phyloP scores from a whole-genome alignment of 2,888 invertebrate genomes.

The Pherbina coryleti region DNA sequence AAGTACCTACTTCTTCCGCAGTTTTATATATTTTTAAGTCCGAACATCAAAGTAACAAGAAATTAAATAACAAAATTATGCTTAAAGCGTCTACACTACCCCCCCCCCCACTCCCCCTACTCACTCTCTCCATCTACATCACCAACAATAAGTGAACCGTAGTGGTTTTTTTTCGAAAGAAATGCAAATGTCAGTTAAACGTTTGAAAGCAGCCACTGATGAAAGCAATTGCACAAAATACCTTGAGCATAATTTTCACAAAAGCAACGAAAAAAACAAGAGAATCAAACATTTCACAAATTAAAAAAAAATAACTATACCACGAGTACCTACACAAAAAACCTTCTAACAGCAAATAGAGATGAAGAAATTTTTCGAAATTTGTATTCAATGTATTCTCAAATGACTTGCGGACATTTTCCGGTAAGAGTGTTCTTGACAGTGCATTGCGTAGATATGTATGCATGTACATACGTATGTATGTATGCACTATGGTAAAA shows the following conservation, averaged over 20 bases:
- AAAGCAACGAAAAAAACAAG: not conserved
- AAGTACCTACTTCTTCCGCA: no score
- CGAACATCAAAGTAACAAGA: no score
- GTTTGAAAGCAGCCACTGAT: slow-evolving; percentile 7
- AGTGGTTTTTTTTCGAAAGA: not conserved
- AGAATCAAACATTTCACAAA: not conserved
- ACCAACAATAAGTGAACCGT: no score
- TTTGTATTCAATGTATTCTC: slow-evolving; percentile 53
- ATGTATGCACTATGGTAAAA: not conserved
- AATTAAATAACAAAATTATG: no score
- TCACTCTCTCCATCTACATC: no score
- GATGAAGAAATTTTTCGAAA: slow-evolving; percentile 38
- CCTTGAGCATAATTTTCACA: not conserved
- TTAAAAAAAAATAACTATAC: slow-evolving; percentile 8
- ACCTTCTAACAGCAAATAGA: not conserved
- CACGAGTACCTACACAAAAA: slow-evolving; percentile 1
- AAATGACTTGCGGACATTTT: slow-evolving; percentile 50
- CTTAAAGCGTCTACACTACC: no score
- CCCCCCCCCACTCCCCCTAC: no score
- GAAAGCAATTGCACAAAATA: slow-evolving; percentile 1
- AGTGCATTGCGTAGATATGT: slow-evolving; percentile 14
- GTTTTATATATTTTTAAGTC: no score
- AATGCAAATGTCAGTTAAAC: slow-evolving; percentile 14
- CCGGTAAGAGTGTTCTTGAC: slow-evolving; percentile 36
- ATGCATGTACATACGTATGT: not conserved